Evolutionary conservation across 2,797 vertebrate genomes (phyloP), one percentile per base, ranked within the genome.

Genomic region (Malurus splendens): DNA sequence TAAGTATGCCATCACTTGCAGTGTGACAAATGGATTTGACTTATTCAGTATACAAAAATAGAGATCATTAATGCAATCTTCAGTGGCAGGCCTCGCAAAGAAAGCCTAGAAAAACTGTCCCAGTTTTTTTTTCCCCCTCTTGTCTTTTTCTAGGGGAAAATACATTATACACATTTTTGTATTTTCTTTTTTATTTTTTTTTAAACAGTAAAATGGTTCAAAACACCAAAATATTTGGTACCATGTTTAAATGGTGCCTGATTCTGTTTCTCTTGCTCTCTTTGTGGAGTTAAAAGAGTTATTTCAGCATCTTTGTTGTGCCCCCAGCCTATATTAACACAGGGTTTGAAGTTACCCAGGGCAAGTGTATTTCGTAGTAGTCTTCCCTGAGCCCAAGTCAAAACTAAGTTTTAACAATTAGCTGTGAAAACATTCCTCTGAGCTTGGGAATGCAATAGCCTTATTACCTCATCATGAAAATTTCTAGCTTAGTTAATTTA

Each of bases 1-100:
- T 99, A 99, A 99, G 99, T 99, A 99, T 99, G 98, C 98, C 98
- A 98, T 99, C 99, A 99, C 97, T 98, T 98, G 98, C 98, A 98
- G 98, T 98, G 99, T 99, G 99, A 99, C 99, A 98, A 99, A 99
- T 99, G 98, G 98, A 99, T 98, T 98, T 99, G 99, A 99, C 99
- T 99, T 99, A 98, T 99, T 98, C 98, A 97, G 98, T 98, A 99
- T 99, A 99, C 98, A 98, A 98, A 99, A 99, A 99, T 99, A 99
- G 98, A 98, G 98, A 99, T 98, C 98, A 98, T 99, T 99, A 99
- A 99, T 98, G 98, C 98, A 97, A 97, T 98, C 98, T 98, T 98
- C 97, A 97, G 97, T 98, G 97, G 97, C 98, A 98, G 96, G 96
- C 96, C 96, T 95, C 5, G 96, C 86, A 78, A 96, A 97, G 97